Evolutionary conservation across 2,797 vertebrate species (phyloP), one percentile per base, ranked within the genome.

Genomic region (Sebastes wilsoni): DNA sequence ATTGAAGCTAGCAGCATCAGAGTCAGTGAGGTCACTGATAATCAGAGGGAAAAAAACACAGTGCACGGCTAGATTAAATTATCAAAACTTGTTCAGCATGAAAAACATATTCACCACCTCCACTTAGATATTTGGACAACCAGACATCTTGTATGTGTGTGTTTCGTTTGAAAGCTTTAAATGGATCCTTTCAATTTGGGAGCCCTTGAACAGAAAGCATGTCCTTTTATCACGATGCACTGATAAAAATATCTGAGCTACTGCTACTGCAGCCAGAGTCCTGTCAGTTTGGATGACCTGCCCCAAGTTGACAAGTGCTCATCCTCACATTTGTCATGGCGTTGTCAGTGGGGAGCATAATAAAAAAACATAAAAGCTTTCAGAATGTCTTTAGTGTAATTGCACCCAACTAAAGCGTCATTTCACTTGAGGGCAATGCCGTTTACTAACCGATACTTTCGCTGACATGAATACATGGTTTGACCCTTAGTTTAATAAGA

Each of bases 271-370:
- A 88, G 87, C 87, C 80, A 74, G 78, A 78, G 78, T 82, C 86
- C 88, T 93, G 89, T 94, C 92, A 90, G 84, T 79, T 88, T 79
- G 80, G 28, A 89, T 93, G 85, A 87, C 76, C 84, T 83, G 85
- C 80, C 71, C 61, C 68, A 65, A 85, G 77, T 80, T 88, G 90
- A 92, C 86, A 88, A 80, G 82, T 58, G 66, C 81, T 88, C 83
- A 78, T 88, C 69, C 68, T 87, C 66, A 72, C 62, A 87, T 88
- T 87, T 88, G 80, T 88, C 85, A 88, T 36, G 71, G 20, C 14
- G 32, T 80, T 88, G 71, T 85, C 77, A 81, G 72, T 38, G 72
- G 64, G 75, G 42, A 85, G 62, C 65, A 58, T 66, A 32, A 73
- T 25, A 32, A 75, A 79, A 54, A 79, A 76, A 38, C n/a, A 42